Percentiles rank a stretch among this genome's conserved stretches.
Evolutionary conservation across 2,797 vertebrate species (phyloP).

Genomic region (Falco naumanni): DNA sequence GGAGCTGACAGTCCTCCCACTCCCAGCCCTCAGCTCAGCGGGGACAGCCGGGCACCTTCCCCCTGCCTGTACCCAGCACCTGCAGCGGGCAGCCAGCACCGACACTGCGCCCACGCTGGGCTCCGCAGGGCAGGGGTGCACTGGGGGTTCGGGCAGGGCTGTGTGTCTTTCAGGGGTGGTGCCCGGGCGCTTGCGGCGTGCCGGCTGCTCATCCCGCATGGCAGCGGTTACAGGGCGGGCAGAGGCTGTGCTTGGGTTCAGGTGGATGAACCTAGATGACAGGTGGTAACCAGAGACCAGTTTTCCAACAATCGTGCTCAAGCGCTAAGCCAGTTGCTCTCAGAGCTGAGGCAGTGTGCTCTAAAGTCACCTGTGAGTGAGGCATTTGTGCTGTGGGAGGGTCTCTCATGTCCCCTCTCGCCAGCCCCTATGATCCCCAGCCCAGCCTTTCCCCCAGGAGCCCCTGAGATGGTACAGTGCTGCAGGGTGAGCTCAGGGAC

Average conservation of each 20-base stretch:
- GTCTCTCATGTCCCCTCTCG: accelerated
- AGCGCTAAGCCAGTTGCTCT: background rate
- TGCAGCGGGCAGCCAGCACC: background rate
- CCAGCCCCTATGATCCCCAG: background rate
- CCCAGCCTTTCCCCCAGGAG: background rate
- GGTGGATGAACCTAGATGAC: background rate
- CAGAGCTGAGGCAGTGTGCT: background rate
- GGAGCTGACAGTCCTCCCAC: background rate
- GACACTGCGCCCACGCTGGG: accelerated
- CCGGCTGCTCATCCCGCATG: background rate
- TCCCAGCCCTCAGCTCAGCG: background rate
- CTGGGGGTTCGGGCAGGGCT: background rate
- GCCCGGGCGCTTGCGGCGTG: accelerated
- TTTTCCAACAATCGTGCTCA: background rate
- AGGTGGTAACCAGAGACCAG: background rate
- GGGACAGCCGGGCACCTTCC: background rate
- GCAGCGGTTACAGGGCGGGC: accelerated
- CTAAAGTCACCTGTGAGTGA: background rate
- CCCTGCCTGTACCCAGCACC: background rate
- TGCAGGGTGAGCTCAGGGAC: background rate
- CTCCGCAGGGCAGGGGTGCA: background rate
- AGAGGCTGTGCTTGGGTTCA: background rate
- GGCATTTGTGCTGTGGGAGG: background rate
- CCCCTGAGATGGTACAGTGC: background rate
- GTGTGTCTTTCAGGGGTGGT: accelerated